Evolutionary conservation across 2,113 vertebrate genomes (phyloP).

Genomic region (Circaetus gallicus): DNA sequence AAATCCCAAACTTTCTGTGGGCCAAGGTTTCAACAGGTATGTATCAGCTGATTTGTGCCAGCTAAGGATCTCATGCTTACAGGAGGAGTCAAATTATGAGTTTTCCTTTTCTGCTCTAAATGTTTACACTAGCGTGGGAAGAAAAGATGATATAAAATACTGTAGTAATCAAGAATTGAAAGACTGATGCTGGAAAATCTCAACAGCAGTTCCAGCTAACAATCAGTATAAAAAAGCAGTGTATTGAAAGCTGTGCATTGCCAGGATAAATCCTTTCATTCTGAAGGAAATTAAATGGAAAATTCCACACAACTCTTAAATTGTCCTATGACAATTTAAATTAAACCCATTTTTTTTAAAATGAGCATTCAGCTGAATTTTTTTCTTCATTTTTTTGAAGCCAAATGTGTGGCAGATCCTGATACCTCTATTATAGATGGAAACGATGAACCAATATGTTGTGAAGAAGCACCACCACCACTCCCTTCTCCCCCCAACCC

Average conservation of each 20-base stretch:
- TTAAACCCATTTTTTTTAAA: not conserved
- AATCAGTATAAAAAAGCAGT: not conserved
- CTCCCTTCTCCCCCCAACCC: accelerated
- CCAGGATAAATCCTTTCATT: not conserved
- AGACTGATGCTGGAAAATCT: not conserved
- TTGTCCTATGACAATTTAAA: not conserved
- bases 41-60: not conserved
- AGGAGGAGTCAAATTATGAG: not conserved
- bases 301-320: not conserved
- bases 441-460: not conserved
- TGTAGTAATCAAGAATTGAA: not conserved
- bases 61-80: not conserved
- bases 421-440: not conserved
- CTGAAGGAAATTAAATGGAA: not conserved
- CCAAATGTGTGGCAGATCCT: not conserved
- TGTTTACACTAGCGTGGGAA: not conserved
- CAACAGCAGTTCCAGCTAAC: not conserved
- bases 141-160: not conserved
- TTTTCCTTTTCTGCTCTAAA: not conserved
- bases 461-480: not conserved
- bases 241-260: not conserved
- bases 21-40: not conserved
- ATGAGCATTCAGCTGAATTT: not conserved
- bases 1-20: not conserved
- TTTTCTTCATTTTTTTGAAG: not conserved